These are phyloP conservation scores for Nothocercus julius DNA, from an alignment of 2,113 vertebrate genomes.

Conservation along the genomic window DNA sequence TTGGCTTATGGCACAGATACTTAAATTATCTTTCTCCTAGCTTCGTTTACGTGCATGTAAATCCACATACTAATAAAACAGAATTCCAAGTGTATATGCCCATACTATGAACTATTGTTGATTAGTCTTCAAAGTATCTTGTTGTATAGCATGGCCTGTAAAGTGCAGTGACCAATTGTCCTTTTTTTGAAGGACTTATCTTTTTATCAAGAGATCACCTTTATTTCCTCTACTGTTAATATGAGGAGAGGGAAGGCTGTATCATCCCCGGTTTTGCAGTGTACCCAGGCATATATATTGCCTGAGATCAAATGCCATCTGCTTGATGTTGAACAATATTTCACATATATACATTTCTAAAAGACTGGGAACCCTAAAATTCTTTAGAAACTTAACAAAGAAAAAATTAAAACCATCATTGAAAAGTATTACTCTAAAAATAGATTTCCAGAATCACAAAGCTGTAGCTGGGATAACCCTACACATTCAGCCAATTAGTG, in stretches of 20 bases:
- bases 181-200: background rate
- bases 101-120: background rate
- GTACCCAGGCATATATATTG: background rate
- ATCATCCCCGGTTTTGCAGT: background rate
- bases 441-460: background rate
- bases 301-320: background rate
- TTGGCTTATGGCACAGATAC: background rate
- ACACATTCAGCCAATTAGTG: background rate
- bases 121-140: background rate
- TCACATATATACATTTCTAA: background rate
- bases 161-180: background rate
- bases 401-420: background rate
- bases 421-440: background rate
- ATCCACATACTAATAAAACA: background rate
- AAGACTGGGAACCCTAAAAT: background rate
- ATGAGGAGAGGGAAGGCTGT: background rate
- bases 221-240: background rate
- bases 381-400: background rate
- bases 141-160: background rate
- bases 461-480: background rate
- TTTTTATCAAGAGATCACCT: background rate
- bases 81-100: background rate
- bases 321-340: background rate
- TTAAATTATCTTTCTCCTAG: background rate
- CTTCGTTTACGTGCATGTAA: background rate